Evolutionary conservation across 1,140 invertebrate species (phyloP).

Genomic region (Heliconius himera): DNA sequence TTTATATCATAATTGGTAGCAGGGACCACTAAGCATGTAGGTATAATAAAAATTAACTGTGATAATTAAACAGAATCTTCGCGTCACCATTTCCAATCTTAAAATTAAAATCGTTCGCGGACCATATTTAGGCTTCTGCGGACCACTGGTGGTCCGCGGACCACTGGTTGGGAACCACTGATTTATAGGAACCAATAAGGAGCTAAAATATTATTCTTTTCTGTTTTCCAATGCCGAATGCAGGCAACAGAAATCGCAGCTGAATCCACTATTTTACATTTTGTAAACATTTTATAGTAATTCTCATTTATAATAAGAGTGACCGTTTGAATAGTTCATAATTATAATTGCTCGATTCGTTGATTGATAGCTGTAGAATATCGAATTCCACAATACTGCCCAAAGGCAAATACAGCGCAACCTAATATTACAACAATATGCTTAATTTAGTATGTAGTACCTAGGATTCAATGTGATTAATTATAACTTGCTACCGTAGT

Average conservation of each 20-base stretch:
- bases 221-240: not conserved
- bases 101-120: too few relatives aligned
- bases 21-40: too few relatives aligned
- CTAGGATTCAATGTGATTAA: not conserved
- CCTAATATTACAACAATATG: not conserved
- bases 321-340: not conserved
- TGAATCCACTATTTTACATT: not conserved
- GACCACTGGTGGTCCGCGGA: too few relatives aligned
- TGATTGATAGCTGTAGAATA: constrained; percentile 31
- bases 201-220: too few relatives aligned
- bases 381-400: constrained; percentile 15
- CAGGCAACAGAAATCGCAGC: not conserved
- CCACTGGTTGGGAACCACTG: too few relatives aligned
- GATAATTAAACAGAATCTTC: too few relatives aligned
- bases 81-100: too few relatives aligned
- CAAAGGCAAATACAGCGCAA: constrained; percentile 16
- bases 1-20: too few relatives aligned
- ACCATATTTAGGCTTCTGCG: too few relatives aligned
- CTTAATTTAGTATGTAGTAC: not conserved
- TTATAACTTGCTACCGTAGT: not conserved
- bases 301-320: not conserved
- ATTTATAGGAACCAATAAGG: too few relatives aligned
- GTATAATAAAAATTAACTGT: too few relatives aligned
- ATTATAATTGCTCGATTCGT: constrained; percentile 17
- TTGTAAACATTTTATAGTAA: not conserved